Evolutionary conservation across 2,888 invertebrate genomes (phyloP).

Genomic region (Anthoptus insignis): DNA sequence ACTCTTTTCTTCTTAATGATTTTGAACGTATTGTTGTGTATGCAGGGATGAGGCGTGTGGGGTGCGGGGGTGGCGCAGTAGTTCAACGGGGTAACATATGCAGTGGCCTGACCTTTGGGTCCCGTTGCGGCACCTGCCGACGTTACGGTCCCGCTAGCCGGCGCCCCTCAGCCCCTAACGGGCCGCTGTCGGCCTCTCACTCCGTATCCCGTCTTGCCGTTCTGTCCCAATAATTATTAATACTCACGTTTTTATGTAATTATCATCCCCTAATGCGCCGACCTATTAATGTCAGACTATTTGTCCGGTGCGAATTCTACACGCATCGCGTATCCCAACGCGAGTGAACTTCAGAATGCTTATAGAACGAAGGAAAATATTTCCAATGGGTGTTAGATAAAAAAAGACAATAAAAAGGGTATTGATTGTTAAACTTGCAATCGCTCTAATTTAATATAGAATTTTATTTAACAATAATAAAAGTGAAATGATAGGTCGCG

Average conservation of each 20-base stretch:
- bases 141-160: constrained; percentile 71
- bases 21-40: not conserved
- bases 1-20: not conserved
- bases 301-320: constrained; percentile 8
- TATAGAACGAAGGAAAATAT: not conserved
- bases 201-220: constrained; percentile 8
- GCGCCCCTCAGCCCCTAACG: constrained; percentile 44
- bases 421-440: too few relatives aligned
- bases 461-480: not conserved
- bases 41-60: not conserved
- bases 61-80: constrained; percentile 37
- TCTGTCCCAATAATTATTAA: constrained; percentile 33
- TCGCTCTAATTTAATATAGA: too few relatives aligned
- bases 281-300: constrained; percentile 3
- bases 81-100: constrained; percentile 50
- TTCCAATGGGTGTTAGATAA: too few relatives aligned
- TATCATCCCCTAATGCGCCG: constrained; percentile 24
- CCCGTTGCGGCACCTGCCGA: constrained; percentile 71
- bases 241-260: constrained; percentile 31
- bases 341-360: not conserved
- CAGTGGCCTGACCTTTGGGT: constrained; percentile 70
- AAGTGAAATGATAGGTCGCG: constrained; percentile 14
- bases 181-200: constrained; percentile 37
- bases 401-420: too few relatives aligned
- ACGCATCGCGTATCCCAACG: not conserved